Evolutionary conservation across 2,113 vertebrate genomes (phyloP), one percentile per base, ranked within the genome.

Genomic region (Cyrtonyx montezumae): DNA sequence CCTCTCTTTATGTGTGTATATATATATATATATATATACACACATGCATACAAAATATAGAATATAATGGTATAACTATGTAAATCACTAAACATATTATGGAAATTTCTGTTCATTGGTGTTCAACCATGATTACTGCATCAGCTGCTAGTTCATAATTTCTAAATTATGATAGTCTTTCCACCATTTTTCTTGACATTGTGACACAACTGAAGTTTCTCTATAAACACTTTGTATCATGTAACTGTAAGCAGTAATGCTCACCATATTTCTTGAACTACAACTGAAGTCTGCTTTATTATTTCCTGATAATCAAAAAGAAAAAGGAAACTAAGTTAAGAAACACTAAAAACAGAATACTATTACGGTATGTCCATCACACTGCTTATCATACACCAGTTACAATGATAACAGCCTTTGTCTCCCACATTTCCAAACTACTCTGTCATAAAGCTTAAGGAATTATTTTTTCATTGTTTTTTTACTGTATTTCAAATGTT

Each of bases 181-280:
- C 26, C n/a, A 43, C 3, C 26, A 62, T 23, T 67, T 73, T 43
- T 37, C 42, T 55, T 37, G 8, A 67, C 42, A 58, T 34, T 19
- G 23, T 0, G 0, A 48, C 5, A 11, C 1, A 36, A 53, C 0
- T 53, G 9, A 76, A 71, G 17, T 34, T 30, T 61, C 32, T 20
- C 42, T 8, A 14, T 4, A 34, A 12, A 37, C 25, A 8, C 21
- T 21, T 77, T 7, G 10, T 67, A 69, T 75, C 45, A 12, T 8
- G 8, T 13, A 65, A 69, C 13, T 6, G 7, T 12, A 56, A 42
- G 16, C 32, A 34, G 43, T 7, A 66, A 78, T 2, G 2, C 26
- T 45, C 42, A 81, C 36, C 42, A 42, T 9, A 26, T 56, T 69
- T 21, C 43, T 32, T 49, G 20, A 90, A 62, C 37, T 53, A 20